These are phyloP conservation scores for Nesidiocoris tenuis DNA, from an alignment of 2,888 invertebrate species.

Conservation along the genomic window DNA sequence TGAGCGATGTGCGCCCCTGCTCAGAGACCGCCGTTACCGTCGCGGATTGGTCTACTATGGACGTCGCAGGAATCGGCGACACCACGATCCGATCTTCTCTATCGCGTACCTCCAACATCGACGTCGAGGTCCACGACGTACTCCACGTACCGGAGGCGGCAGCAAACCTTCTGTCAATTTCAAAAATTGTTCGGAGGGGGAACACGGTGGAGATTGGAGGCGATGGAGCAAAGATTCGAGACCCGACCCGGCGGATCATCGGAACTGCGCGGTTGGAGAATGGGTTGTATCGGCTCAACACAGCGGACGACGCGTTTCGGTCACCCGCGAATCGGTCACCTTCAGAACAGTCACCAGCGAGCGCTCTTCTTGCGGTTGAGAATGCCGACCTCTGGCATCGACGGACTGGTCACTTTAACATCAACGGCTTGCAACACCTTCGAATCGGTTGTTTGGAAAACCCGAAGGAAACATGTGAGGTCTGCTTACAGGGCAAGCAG, in stretches of 20 bases:
- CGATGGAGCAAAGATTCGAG: not conserved
- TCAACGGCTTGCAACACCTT: not conserved
- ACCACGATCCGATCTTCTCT: not conserved
- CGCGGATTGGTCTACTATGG: not conserved
- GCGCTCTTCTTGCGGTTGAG: too few species aligned
- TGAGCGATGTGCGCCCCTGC: not conserved
- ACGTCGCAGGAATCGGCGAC: not conserved
- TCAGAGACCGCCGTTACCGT: not conserved
- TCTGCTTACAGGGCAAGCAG: slow-evolving; percentile 7
- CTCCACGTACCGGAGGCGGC: not conserved
- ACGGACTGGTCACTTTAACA: not conserved
- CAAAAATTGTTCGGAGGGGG: not conserved
- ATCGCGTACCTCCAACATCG: not conserved
- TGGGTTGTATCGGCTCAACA: not conserved
- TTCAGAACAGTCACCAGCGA: not conserved
- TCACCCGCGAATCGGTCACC: not conserved
- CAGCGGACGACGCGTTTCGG: not conserved
- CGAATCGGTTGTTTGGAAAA: not conserved
- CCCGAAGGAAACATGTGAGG: not conserved
- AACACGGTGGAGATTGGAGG: not conserved
- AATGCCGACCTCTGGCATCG: slow-evolving; percentile 29
- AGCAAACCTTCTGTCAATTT: not conserved
- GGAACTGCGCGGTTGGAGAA: not conserved
- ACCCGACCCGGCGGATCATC: not conserved
- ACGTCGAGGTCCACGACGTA: not conserved